Base-by-base conservation (phyloP, 2,113 vertebrate species). In the Ifrita kowaldi region DNA sequence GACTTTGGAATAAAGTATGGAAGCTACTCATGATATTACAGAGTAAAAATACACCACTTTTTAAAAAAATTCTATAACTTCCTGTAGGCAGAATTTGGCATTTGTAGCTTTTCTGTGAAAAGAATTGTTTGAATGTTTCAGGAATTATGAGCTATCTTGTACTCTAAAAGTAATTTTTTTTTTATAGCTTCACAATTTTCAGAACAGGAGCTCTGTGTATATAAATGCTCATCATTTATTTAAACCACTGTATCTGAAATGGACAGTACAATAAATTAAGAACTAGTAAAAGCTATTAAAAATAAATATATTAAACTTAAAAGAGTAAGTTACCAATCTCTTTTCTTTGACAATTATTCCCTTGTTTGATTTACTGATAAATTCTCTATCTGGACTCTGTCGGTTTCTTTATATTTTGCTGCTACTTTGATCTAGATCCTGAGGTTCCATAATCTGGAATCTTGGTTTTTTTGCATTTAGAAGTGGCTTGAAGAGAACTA, bases 101-200 rank as follows among this genome's bases (percentile, higher is more conserved):
- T 59, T 91, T 35, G 7, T 33, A 71, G 22, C 60, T 95, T 73
- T 73, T 87, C 62, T 84, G 30, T 35, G 70, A 69, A 85, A 87
- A 64, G 21, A 93, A 92, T 22, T 69, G 52, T 67, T 96, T 70
- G 70, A 97, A 93, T 88, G 64, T 89, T 89, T 96, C 69, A 94
- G 86, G 28, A 96, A 91, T 70, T 85, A 73, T 24, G 11, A 97
- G 50, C 37, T 65, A 90, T 23, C 33, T 80, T 84, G 59, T 26
- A 93, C 27, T 37, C 22, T 59, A 30, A 77, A 82, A 65, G 11
- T 15, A 88, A 37, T 28, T 32, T 53, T 81, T 53, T 81, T 79
- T 86, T 19, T 76, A 56, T 26, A 71, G 52, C 57, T 87, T 69
- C 47, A 41, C 4, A 1, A 37, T 83, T 77, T 65, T 74, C 13